Evolutionary conservation across 2,113 vertebrate genomes (phyloP).

Genomic region (Equus przewalskii): DNA sequence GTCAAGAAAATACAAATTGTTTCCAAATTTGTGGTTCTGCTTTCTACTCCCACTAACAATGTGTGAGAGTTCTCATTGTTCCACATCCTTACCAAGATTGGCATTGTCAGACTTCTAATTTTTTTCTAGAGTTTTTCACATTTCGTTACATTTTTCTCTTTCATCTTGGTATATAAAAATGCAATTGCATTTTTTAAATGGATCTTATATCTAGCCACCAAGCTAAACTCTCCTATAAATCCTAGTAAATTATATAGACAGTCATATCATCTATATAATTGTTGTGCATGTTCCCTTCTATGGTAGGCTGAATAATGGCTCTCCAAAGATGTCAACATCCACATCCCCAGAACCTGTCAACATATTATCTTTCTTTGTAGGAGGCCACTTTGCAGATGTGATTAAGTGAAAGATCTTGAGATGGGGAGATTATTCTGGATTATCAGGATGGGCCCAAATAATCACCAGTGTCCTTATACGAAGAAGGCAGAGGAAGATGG

Average conservation of each 20-base stretch:
- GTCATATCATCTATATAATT: not conserved
- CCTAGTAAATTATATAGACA: not conserved
- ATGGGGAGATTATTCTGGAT: not conserved
- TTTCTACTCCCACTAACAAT: not conserved
- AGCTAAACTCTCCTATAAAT: not conserved
- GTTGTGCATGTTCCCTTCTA: not conserved
- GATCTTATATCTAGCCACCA: not conserved
- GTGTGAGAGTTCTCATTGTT: not conserved
- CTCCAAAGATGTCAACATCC: not conserved
- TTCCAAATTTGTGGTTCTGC: not conserved
- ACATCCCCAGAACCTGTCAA: not conserved
- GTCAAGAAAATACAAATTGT: not conserved
- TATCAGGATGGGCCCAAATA: not conserved
- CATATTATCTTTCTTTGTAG: not conserved
- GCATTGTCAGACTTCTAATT: not conserved
- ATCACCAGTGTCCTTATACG: not conserved
- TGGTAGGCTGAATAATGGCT: not conserved
- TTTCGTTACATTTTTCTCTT: not conserved
- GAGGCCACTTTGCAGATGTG: not conserved
- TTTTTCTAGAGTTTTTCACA: not conserved
- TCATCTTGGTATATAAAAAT: not conserved
- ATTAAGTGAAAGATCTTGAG: not conserved
- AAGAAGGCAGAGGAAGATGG: not conserved
- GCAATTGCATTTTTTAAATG: not conserved
- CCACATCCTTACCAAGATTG: not conserved